Percentiles rank a stretch among this genome's conserved stretches.
Evolutionary conservation across 2,113 vertebrate species (phyloP).

Genomic region (Choloepus hoffmanni): DNA sequence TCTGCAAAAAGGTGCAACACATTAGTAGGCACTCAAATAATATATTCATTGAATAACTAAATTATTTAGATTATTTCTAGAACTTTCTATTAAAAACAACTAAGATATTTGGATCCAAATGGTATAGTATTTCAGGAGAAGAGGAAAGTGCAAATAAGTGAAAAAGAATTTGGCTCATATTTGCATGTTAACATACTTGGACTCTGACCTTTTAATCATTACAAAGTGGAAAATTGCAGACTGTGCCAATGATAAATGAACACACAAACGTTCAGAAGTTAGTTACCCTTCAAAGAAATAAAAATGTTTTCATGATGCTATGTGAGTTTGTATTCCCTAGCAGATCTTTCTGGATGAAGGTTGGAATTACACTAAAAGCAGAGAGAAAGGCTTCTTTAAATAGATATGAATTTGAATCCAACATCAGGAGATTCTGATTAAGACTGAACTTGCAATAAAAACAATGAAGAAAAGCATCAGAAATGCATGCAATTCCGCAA

Average conservation of each 20-base stretch:
- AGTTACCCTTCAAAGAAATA: not conserved
- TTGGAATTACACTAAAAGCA: not conserved
- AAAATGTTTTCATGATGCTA: not conserved
- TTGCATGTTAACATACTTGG: conserved; percentile 54
- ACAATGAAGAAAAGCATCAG: not conserved
- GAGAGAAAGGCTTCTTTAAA: not conserved
- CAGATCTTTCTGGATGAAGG: not conserved
- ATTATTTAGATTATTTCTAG: not conserved
- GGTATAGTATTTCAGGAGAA: not conserved
- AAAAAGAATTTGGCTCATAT: conserved; percentile 31
- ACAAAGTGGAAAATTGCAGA: not conserved
- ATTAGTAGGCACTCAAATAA: not conserved
- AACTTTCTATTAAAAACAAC: not conserved
- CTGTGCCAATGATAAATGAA: not conserved
- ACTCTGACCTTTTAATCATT: conserved; percentile 7
- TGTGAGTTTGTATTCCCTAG: not conserved
- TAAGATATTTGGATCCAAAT: conserved; percentile 7
- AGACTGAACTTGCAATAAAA: not conserved
- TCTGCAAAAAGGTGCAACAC: not conserved
- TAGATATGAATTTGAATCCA: not conserved
- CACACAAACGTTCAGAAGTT: not conserved
- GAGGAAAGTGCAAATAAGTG: conserved; percentile 38
- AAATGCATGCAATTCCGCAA: not conserved
- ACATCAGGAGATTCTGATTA: not conserved
- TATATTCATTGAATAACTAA: not conserved